Conservation (phyloP, 2,797 vertebrate species). For the Silurus lanzhouensis region DNA sequence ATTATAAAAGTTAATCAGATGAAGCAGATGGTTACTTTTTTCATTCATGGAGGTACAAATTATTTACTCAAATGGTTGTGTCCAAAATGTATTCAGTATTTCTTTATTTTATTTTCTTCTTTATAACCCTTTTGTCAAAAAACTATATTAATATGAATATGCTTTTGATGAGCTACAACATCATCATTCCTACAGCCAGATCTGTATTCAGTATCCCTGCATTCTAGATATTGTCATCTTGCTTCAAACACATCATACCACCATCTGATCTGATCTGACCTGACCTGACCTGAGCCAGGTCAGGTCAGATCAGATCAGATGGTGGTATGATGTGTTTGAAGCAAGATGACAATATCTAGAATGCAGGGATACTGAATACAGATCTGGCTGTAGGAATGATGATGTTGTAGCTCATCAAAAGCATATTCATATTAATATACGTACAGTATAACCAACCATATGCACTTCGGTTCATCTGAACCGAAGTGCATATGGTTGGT, state of each 20-base stretch:
- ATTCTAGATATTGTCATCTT: background rate
- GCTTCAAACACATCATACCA: background rate
- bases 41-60: background rate
- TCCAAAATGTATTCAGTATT: background rate
- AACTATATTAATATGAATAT: background rate
- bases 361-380: no score
- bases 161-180: background rate
- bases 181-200: background rate
- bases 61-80: background rate
- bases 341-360: no score
- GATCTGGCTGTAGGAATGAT: no score
- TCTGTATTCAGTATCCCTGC: background rate
- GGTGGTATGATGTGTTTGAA: no score
- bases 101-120: background rate
- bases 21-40: no score
- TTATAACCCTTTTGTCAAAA: background rate
- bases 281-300: background rate
- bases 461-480: no score
- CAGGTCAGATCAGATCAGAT: no score
- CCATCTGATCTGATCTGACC: background rate
- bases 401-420: no score
- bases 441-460: no score
- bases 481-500: no score
- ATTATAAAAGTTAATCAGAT: no score
- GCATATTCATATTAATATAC: no score